Conservation (phyloP, 2,888 invertebrate species). For the Pyralis farinalis region DNA sequence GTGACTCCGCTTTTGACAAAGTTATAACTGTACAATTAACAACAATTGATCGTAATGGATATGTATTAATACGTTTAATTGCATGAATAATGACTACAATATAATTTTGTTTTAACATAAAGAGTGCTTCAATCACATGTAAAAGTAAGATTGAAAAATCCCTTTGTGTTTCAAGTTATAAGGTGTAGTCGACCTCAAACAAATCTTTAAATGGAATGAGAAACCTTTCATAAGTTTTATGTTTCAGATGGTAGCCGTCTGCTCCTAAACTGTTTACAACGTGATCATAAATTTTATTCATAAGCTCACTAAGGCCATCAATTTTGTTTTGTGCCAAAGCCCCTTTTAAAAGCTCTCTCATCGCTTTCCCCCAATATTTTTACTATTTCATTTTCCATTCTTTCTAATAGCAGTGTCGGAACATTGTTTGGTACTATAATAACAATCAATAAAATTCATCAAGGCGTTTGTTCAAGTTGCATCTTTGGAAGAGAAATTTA, state of each 20-base stretch:
- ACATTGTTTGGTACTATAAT: constrained; percentile 30
- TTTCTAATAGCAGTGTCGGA: constrained; percentile 39
- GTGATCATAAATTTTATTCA: constrained; percentile 23
- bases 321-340: constrained; percentile 23
- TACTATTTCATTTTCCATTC: constrained; percentile 22
- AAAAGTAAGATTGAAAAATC: no score
- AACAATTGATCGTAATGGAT: no score
- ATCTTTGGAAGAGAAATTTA: background rate
- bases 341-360: constrained; percentile 24
- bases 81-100: no score
- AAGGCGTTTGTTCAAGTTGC: background rate
- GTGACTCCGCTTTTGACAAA: no score
- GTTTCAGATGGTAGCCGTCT: constrained; percentile 63
- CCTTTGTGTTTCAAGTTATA: constrained; percentile 13
- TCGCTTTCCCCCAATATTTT: constrained; percentile 29
- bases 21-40: no score
- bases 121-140: no score
- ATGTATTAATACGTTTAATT: no score
- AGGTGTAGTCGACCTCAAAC: constrained; percentile 29
- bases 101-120: no score
- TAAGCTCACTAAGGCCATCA: constrained; percentile 15
- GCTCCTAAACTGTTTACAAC: constrained; percentile 26
- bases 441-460: constrained; percentile 9
- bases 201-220: constrained; percentile 24
- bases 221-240: constrained; percentile 56